Percentiles rank a stretch among this genome's conserved stretches.
These are phyloP conservation scores for Rhombomys opimus DNA, from an alignment of 2,113 vertebrate species.

Conservation along the genomic window DNA sequence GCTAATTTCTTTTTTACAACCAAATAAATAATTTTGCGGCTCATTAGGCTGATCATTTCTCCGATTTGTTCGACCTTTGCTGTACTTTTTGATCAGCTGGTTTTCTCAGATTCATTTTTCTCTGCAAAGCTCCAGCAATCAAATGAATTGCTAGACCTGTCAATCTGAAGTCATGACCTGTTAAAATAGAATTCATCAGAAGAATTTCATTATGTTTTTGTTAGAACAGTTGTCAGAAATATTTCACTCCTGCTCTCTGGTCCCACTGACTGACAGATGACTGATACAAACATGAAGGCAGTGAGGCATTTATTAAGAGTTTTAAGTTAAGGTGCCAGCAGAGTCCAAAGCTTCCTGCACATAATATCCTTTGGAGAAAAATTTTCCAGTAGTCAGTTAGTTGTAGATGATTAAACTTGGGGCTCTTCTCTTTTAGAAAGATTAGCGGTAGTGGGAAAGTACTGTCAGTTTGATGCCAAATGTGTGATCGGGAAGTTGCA, in stretches of 20 bases:
- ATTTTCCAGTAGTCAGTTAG: not conserved
- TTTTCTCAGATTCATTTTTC: constrained; percentile 73
- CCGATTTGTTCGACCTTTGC: constrained; percentile 72
- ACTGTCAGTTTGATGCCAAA: constrained; percentile 21
- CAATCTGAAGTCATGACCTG: constrained; percentile 66
- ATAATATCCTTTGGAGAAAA: constrained; percentile 50
- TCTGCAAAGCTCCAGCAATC: constrained; percentile 71
- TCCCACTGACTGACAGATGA: constrained; percentile 44
- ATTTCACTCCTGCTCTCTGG: constrained; percentile 60
- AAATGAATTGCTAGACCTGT: constrained; percentile 72
- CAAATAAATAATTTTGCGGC: constrained; percentile 80
- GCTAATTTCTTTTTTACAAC: constrained; percentile 75
- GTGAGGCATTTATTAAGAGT: constrained; percentile 68
- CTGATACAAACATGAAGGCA: constrained; percentile 34
- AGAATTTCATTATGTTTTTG: constrained; percentile 80
- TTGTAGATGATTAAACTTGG: constrained; percentile 4
- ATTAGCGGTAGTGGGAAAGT: not conserved
- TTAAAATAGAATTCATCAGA: constrained; percentile 76
- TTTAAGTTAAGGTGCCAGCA: constrained; percentile 52
- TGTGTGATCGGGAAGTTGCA: constrained; percentile 36
- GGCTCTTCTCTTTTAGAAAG: constrained; percentile 52
- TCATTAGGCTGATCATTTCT: constrained; percentile 79
- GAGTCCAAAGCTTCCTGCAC: not conserved
- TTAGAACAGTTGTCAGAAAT: constrained; percentile 78
- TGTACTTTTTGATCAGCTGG: constrained; percentile 70